Evolutionary conservation across 2,113 vertebrate genomes (phyloP), one percentile per base, ranked within the genome.

Genomic region (Microcebus jonahi): DNA sequence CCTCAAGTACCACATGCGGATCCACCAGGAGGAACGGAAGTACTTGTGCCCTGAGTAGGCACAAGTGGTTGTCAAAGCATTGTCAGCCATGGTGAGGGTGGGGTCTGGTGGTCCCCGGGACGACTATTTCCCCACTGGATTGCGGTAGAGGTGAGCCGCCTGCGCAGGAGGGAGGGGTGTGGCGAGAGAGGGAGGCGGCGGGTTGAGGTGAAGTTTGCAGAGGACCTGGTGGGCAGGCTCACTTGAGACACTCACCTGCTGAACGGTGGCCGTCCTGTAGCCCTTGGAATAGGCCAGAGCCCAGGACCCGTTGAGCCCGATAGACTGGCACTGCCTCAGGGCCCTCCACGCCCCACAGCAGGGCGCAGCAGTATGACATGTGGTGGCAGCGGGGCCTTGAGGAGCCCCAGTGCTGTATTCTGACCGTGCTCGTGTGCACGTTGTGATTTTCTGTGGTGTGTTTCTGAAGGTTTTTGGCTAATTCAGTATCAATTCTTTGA

Each of bases 1-100:
- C 89, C 97, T 99, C 50, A 99, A 99, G 99, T 42, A 42, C 39
- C 39, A 42, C 39, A 42, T 42, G 39, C 39, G 39, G 39, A 42
- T 42, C 39, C 39, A 42, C 39, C 5, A 42, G 39, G 39, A 42
- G 39, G 39, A 42, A 42, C 39, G 39, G 39, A 42, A 42, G 39
- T 42, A 42, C 39, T 42, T 42, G 39, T 42, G 39, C 39, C 39
- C 39, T 42, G 39, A 42, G 39, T 42, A 4, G 39, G 39, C 39
- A 42, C 39, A 42, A 42, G 39, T 42, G 39, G 39, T 42, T 5
- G 39, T 42, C 39, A 42, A 42, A 17, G 23, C 55, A 36, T 21
- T 4, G 23, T 83, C 55, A 10, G 80, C 85, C 0, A 0, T 10
- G 6, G 48, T 59, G 23, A 21, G 31, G 68, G 50, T 57, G 45